Evolutionary conservation across 2,888 invertebrate species (phyloP).

Genomic region (Caenorhabditis afra): DNA sequence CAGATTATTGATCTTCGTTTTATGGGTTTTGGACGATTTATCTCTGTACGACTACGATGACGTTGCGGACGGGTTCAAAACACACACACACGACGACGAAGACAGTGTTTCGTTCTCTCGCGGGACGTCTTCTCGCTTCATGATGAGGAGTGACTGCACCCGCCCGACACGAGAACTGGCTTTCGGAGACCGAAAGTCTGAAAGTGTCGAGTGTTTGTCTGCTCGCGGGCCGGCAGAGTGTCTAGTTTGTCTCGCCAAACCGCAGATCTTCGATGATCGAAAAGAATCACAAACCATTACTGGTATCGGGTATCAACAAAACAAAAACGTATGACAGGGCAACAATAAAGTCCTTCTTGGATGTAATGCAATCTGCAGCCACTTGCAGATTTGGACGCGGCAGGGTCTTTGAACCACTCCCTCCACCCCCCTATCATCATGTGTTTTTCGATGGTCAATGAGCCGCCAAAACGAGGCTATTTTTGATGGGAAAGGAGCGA

Average conservation of each 20-base stretch:
- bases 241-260: constrained; percentile 10
- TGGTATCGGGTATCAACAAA: constrained; percentile 13
- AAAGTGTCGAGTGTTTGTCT: constrained; percentile 44
- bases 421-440: constrained; percentile 18
- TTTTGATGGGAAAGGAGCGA: constrained; percentile 27
- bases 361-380: constrained; percentile 42
- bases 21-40: constrained; percentile 24
- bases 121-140: constrained; percentile 27
- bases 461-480: constrained; percentile 47
- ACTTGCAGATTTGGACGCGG: constrained; percentile 17
- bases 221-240: constrained; percentile 27
- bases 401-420: constrained; percentile 51
- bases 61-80: constrained; percentile 28
- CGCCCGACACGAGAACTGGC: constrained; percentile 7
- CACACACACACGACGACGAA: constrained; percentile 22
- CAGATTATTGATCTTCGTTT: constrained; percentile 41
- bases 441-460: constrained; percentile 45
- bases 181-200: constrained; percentile 33
- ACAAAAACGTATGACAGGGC: constrained; percentile 2
- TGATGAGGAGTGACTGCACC: constrained; percentile 25
- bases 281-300: constrained; percentile 13
- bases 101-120: constrained; percentile 24
- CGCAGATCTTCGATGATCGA: constrained; percentile 15
- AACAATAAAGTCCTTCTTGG: constrained; percentile 10
- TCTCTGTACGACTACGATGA: constrained; percentile 7